Percentiles rank a stretch among this genome's conserved stretches.
Conservation (phyloP, 2,888 invertebrate species). For the Muschampia plurimacula region DNA sequence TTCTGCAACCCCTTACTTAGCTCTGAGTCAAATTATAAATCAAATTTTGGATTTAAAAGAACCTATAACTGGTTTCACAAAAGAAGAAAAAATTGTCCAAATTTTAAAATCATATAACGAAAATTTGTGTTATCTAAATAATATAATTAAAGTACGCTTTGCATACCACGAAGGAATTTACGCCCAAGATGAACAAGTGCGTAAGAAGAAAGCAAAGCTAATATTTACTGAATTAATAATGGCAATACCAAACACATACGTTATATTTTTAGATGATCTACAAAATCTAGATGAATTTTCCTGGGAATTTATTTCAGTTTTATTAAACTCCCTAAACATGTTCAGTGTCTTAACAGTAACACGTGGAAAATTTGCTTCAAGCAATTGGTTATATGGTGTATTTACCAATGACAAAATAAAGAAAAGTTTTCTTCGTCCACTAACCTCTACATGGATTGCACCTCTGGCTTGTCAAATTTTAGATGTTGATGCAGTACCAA, state of each 20-base stretch:
- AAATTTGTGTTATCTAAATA: constrained; percentile 84
- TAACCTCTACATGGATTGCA: constrained; percentile 70
- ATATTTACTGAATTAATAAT: constrained; percentile 71
- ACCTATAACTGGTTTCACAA: constrained; percentile 66
- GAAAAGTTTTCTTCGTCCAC: constrained; percentile 72
- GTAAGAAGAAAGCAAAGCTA: constrained; percentile 67
- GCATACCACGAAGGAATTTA: constrained; percentile 74
- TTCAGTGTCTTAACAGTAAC: constrained; percentile 68
- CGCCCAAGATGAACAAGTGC: constrained; percentile 62
- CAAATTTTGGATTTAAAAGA: constrained; percentile 69
- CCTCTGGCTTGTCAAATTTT: constrained; percentile 87
- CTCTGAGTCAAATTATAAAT: constrained; percentile 74
- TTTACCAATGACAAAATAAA: constrained; percentile 70
- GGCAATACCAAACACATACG: constrained; percentile 58
- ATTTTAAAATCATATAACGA: constrained; percentile 63
- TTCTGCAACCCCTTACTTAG: constrained; percentile 73
- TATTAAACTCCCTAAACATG: constrained; percentile 66
- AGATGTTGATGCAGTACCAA: constrained; percentile 84
- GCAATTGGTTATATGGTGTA: constrained; percentile 73
- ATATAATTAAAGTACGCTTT: constrained; percentile 81
- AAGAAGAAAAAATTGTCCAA: constrained; percentile 73
- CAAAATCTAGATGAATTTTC: constrained; percentile 78
- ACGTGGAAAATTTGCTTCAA: constrained; percentile 71
- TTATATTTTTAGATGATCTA: constrained; percentile 80
- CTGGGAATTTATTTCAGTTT: constrained; percentile 73